phyloP scores from a whole-genome alignment of 2,113 vertebrate genomes.

The Bolborhynchus lineola region DNA sequence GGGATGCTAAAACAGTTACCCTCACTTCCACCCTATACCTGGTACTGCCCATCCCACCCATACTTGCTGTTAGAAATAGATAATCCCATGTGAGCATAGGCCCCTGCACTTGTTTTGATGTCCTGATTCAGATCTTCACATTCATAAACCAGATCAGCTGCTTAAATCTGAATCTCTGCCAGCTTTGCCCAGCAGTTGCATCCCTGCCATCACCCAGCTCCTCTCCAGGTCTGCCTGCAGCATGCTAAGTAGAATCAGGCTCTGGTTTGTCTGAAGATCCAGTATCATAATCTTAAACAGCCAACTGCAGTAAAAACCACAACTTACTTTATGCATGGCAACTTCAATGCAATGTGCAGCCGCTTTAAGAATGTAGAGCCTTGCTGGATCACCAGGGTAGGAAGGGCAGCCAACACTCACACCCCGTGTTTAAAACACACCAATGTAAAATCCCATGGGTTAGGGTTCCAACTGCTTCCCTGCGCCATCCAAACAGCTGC shows the following conservation, averaged over 20 bases:
- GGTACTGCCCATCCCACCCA: background rate
- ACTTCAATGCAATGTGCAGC: background rate
- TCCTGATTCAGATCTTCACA: background rate
- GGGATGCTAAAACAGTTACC: background rate
- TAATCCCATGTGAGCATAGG: background rate
- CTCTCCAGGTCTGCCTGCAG: background rate
- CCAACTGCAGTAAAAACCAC: background rate
- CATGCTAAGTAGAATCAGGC: background rate
- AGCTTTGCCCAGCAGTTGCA: background rate
- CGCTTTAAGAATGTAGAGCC: background rate
- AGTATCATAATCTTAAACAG: background rate
- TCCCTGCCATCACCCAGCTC: background rate
- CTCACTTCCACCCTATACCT: rapidly evolving
- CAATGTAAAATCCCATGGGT: background rate
- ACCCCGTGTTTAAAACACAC: background rate
- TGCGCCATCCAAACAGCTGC: background rate
- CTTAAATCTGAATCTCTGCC: background rate
- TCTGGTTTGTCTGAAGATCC: background rate
- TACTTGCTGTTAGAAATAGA: background rate
- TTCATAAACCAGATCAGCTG: background rate
- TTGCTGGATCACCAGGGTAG: background rate
- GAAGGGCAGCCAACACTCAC: background rate
- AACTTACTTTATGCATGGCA: background rate
- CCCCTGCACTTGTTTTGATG: background rate
- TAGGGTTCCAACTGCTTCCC: background rate